These are phyloP conservation scores for Pseudorasbora parva DNA, from an alignment of 2,113 vertebrate genomes.

Conservation along the genomic window DNA sequence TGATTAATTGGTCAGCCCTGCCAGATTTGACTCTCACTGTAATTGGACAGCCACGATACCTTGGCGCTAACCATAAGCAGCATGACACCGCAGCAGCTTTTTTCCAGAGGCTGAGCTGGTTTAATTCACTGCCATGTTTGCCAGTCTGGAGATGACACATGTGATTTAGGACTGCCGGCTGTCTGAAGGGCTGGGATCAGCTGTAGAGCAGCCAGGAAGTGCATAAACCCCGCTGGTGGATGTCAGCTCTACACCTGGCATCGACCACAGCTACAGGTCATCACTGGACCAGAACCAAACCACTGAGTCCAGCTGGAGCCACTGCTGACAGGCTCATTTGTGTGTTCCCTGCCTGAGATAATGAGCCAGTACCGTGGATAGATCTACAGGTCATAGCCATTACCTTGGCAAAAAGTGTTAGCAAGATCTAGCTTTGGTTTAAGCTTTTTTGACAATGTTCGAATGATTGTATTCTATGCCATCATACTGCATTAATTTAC, in stretches of 20 bases:
- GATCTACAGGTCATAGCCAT: neutral
- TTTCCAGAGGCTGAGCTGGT: slow-evolving; percentile 20
- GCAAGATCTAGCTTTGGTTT: neutral
- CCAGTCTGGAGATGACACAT: slow-evolving; percentile 31
- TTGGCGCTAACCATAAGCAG: neutral
- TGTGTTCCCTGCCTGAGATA: slow-evolving; percentile 13
- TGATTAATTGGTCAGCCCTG: slow-evolving; percentile 15
- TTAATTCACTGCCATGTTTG: slow-evolving; percentile 25
- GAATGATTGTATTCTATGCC: neutral
- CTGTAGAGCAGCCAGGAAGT: slow-evolving; percentile 1
- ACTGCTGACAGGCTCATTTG: neutral
- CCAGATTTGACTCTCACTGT: neutral
- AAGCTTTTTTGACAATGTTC: neutral
- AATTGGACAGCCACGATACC: slow-evolving; percentile 6
- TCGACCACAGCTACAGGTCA: slow-evolving; percentile 34
- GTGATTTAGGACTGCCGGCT: slow-evolving; percentile 18
- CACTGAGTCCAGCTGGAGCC: slow-evolving; percentile 35
- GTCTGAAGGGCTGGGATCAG: slow-evolving; percentile 30
- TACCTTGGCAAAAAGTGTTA: neutral
- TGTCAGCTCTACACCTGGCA: slow-evolving; percentile 31
- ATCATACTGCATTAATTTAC: neutral
- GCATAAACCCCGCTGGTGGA: slow-evolving; percentile 25
- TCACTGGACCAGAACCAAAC: neutral
- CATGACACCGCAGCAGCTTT: slow-evolving; percentile 3
- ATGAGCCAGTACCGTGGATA: neutral